Base-by-base conservation (phyloP, 2,888 invertebrate genomes). In the Epicampocera succincta region DNA sequence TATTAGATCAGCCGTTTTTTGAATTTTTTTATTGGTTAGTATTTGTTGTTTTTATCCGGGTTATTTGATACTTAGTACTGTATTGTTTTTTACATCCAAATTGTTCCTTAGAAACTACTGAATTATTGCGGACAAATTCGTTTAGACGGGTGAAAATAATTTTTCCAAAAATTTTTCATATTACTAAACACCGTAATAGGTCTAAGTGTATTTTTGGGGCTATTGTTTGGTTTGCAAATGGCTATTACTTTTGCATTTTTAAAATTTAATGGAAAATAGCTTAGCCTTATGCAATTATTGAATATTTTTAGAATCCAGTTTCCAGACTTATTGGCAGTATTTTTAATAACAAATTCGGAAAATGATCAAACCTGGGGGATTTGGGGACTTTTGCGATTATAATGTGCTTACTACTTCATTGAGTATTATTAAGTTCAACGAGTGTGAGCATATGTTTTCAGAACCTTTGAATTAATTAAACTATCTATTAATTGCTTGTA, bases 191-290 rank as follows among this genome's bases (percentile, higher is more conserved):
- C 29, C n/a, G 44, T 71, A 38, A 60, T 71, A 12, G 48, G 71
- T n/a, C 61, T 40, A 8, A 50, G 48, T 12, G 17, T 19, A n/a
- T 71, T 29, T n/a, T 71, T 61, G 13, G 72, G 61, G 42, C n/a
- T n/a, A n/a, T 54, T 72, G 17, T 72, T 72, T n/a, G 52, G 52
- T 52, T 61, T 72, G 17, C 29, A 25, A 11, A 72, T 42, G 9
- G 63, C 33, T 29, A 63, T n/a, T 12, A 63, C 17, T 72, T 54
- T 61, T 13, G 72, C 61, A 52, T 61, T 52, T 66, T 66, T 50
- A 48, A 66, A 66, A 8, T 12, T 33, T 15, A 9, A 50, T 5
- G 65, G 65, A 13, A 66, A 65, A 50, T 65, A 65, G 19, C 25
- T 48, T n/a, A n/a, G n/a, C n/a, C n/a, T 61, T 52, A 73, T 13